A percentile compares a stretch with the other conserved stretches of the same genome.
Conservation (phyloP, 2,888 invertebrate species). For the Apotomis betuletana region DNA sequence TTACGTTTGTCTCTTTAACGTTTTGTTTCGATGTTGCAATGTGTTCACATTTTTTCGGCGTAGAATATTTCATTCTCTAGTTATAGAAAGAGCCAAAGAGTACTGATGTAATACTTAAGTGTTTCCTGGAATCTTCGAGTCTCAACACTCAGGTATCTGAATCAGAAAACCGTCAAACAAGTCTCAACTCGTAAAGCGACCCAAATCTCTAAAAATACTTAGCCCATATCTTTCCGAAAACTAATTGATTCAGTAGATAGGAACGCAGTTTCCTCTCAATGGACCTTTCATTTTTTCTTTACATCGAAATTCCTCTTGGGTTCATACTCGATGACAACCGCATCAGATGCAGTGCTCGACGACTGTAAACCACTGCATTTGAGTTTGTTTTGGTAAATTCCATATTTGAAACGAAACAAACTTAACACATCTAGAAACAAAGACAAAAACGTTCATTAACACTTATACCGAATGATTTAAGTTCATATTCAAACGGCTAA, state of each 20-base stretch:
- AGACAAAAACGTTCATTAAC: slow-evolving; percentile 4
- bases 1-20: too few species aligned
- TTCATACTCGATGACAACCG: slow-evolving; percentile 54
- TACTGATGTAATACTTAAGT: background rate
- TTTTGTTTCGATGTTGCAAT: too few species aligned
- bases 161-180: slow-evolving; percentile 5
- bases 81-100: background rate
- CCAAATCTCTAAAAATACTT: slow-evolving; percentile 31
- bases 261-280: slow-evolving; percentile 40
- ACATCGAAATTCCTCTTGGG: slow-evolving; percentile 72
- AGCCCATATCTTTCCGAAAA: slow-evolving; percentile 33
- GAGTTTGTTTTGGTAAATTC: slow-evolving; percentile 6
- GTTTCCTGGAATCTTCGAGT: background rate
- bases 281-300: slow-evolving; percentile 61
- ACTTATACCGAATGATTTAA: background rate
- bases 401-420: background rate
- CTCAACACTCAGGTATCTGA: background rate
- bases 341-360: background rate
- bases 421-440: background rate
- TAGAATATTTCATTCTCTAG: too few species aligned
- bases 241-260: slow-evolving; percentile 42
- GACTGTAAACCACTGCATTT: background rate
- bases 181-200: slow-evolving; percentile 21
- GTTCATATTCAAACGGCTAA: slow-evolving; percentile 3
- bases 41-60: too few species aligned